These are phyloP conservation scores for Strix uralensis DNA, from an alignment of 2,113 vertebrate genomes.

Conservation along the genomic window DNA sequence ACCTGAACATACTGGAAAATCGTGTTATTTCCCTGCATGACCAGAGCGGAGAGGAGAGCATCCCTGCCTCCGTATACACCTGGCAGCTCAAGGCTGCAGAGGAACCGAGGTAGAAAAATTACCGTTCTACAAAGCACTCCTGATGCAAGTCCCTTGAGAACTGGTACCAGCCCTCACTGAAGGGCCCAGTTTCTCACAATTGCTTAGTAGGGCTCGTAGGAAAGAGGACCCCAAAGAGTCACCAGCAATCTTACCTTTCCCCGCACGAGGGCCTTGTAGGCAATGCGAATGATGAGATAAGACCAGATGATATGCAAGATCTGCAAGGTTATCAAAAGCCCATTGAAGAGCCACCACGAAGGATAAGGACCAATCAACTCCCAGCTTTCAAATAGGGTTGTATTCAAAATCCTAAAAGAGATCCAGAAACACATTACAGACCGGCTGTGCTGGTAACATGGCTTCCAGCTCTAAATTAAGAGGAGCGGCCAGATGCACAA, in stretches of 20 bases:
- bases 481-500: not conserved
- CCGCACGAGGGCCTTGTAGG: constrained; percentile 85
- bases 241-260: constrained; percentile 84
- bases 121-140: not conserved
- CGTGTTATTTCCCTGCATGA: not conserved
- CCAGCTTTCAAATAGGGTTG: constrained; percentile 96
- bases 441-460: not conserved
- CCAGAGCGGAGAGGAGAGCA: not conserved
- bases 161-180: not conserved
- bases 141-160: not conserved
- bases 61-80: not conserved
- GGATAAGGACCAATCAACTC: constrained; percentile 88
- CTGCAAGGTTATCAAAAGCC: constrained; percentile 86
- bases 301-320: constrained; percentile 92
- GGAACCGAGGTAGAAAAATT: not conserved
- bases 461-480: not conserved
- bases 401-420: constrained; percentile 88
- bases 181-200: not conserved
- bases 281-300: constrained; percentile 90
- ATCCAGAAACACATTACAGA: not conserved
- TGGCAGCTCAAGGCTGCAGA: not conserved
- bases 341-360: constrained; percentile 96
- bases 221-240: not conserved
- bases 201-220: fast-evolving
- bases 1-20: not conserved